phyloP scores from a whole-genome alignment of 92 coral and sea anemone genomes.

The Epizoanthus scotinus region DNA sequence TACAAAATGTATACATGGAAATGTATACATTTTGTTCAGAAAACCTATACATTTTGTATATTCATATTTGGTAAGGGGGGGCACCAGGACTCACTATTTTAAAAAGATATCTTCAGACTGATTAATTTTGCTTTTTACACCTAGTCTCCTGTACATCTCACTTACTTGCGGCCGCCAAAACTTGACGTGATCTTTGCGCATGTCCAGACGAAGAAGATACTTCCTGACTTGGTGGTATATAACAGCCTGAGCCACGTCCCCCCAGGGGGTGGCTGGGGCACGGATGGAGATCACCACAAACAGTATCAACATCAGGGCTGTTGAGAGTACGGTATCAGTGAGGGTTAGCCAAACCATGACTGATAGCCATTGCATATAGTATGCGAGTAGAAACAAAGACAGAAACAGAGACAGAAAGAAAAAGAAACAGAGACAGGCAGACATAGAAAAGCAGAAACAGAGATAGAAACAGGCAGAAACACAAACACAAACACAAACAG shows the following conservation, averaged over 20 bases:
- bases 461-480: too few relatives aligned
- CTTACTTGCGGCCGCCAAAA: conserved; percentile 98
- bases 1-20: too few relatives aligned
- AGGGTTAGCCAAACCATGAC: not conserved
- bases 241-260: conserved; percentile 97
- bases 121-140: not conserved
- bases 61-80: too few relatives aligned
- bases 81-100: too few relatives aligned
- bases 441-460: too few relatives aligned
- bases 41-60: too few relatives aligned
- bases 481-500: too few relatives aligned
- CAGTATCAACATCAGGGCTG: conserved; percentile 87
- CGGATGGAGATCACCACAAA: conserved; percentile 95
- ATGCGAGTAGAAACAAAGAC: not conserved
- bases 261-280: conserved; percentile 98
- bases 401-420: not conserved
- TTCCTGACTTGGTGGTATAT: conserved; percentile 98
- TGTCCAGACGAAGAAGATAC: conserved; percentile 91
- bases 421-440: too few relatives aligned
- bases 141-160: not conserved
- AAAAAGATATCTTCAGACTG: not conserved
- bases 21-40: too few relatives aligned
- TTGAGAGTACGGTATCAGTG: not conserved
- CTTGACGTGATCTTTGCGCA: conserved; percentile 88
- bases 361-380: not conserved